These are phyloP conservation scores for Enteromius paludinosus DNA, from an alignment of 2,797 vertebrate species.

Conservation along the genomic window DNA sequence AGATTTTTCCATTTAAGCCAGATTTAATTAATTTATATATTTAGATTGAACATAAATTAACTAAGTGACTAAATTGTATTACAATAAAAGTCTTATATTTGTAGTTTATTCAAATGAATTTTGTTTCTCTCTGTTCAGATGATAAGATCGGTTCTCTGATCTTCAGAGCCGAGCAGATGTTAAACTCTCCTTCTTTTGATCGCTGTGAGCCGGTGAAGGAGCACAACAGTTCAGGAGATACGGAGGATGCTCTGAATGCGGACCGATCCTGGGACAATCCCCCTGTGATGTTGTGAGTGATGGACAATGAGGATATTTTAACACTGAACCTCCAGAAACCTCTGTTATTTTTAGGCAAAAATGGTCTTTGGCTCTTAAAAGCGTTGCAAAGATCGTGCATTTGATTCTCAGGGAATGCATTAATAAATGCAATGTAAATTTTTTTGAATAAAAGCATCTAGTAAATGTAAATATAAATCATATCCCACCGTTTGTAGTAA, in stretches of 20 bases:
- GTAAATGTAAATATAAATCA: background rate
- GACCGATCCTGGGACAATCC: slow-evolving; percentile 82
- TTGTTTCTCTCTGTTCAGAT: slow-evolving; percentile 60
- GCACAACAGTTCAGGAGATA: slow-evolving; percentile 71
- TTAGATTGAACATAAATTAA: too few species aligned
- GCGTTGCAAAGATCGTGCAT: fast-evolving
- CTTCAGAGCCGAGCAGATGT: slow-evolving; percentile 75
- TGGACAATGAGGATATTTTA: background rate
- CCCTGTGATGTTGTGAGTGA: slow-evolving; percentile 76
- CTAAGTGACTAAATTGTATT: too few species aligned
- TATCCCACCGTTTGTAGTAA: slow-evolving; percentile 69
- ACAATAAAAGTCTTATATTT: too few species aligned
- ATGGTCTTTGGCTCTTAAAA: background rate
- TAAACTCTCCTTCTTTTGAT: slow-evolving; percentile 65
- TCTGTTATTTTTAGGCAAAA: background rate
- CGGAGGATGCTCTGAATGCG: slow-evolving; percentile 76
- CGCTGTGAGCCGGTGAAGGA: slow-evolving; percentile 40
- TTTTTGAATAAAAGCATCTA: background rate
- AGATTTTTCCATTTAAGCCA: too few species aligned
- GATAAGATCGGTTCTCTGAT: slow-evolving; percentile 74
- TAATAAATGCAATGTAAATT: background rate
- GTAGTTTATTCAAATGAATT: background rate
- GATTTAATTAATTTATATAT: too few species aligned
- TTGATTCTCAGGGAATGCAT: too few species aligned
- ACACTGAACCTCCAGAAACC: background rate